phyloP scores from a whole-genome alignment of 2,113 vertebrate species.

The Myrmecophaga tridactyla region DNA sequence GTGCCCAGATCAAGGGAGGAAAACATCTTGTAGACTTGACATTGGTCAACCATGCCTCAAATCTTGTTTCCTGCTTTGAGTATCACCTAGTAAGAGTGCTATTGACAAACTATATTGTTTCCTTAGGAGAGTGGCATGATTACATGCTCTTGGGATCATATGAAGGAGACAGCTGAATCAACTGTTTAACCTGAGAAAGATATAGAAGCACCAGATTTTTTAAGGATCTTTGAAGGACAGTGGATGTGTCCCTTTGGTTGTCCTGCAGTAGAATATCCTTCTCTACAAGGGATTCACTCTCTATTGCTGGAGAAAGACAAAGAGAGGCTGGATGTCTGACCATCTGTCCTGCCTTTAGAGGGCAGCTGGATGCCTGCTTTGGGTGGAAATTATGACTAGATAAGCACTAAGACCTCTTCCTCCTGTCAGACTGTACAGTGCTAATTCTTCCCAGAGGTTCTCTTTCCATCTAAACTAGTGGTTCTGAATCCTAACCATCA shows the following conservation, averaged over 20 bases:
- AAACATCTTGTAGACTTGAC: rapidly evolving
- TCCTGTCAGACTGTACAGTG: neutral
- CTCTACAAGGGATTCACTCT: rapidly evolving
- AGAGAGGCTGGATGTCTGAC: rapidly evolving
- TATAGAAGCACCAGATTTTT: neutral
- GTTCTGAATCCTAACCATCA: neutral
- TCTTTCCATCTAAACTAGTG: neutral
- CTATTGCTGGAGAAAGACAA: neutral
- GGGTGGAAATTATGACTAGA: no score
- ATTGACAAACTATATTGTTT: neutral
- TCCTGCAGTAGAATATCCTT: neutral
- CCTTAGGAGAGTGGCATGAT: neutral
- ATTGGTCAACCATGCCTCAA: neutral
- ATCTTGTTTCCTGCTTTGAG: neutral
- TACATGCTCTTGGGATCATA: no score
- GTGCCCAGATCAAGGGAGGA: neutral
- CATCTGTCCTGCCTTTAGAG: rapidly evolving
- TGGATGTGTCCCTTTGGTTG: no score
- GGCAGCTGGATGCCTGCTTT: rapidly evolving
- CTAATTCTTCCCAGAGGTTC: neutral
- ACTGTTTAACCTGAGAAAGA: neutral
- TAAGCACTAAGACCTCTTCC: rapidly evolving
- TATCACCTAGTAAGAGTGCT: neutral
- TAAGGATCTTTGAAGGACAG: neutral
- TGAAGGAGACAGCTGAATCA: neutral